Evolutionary conservation across 2,888 invertebrate genomes (phyloP), one percentile per base, ranked within the genome.

Genomic region (Agapostemon virescens): DNA sequence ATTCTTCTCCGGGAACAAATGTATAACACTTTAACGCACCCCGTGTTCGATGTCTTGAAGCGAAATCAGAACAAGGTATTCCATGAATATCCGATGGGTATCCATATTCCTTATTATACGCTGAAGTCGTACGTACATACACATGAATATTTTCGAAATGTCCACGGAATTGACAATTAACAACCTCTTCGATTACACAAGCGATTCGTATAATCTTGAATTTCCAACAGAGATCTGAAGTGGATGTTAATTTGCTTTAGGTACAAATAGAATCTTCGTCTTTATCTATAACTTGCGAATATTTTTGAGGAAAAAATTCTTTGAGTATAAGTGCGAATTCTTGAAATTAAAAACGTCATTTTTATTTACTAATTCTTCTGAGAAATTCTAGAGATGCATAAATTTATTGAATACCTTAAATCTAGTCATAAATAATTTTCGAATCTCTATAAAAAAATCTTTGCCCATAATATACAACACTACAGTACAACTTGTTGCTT

Each of bases 71-170:
- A 26, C 67, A 68, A 74, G 52, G 68, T 80, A 81, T 80, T 80
- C 68, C 66, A 81, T 70, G 70, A 79, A 80, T 74, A 74, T 68
- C 68, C 49, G 38, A 80, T 71, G 70, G 63, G 74, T 63, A 74
- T 61, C 64, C 52, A 15, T 70, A 74, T 70, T 61, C 33, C 26
- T 74, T 45, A 71, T 81, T 69, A 71, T 64, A 71, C 70, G 49
- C 4, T 20, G 30, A 69, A 40, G 45, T 38, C 23, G 42, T 33
- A 4, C 45, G 2, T 67, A n/a, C 9, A 45, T 49, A 63, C 30
- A 23, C 38, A 45, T 7, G 64, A 73, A 68, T 77, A 69, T 80
- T 55, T 71, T 42, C 40, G 40, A 15, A 30, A 23, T 63, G 49
- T 73, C 72, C 38, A 9, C 42, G 42, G 38, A 70, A 63, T 45